These are phyloP conservation scores for Theretra japonica DNA, from an alignment of 2,888 invertebrate genomes.

Conservation along the genomic window DNA sequence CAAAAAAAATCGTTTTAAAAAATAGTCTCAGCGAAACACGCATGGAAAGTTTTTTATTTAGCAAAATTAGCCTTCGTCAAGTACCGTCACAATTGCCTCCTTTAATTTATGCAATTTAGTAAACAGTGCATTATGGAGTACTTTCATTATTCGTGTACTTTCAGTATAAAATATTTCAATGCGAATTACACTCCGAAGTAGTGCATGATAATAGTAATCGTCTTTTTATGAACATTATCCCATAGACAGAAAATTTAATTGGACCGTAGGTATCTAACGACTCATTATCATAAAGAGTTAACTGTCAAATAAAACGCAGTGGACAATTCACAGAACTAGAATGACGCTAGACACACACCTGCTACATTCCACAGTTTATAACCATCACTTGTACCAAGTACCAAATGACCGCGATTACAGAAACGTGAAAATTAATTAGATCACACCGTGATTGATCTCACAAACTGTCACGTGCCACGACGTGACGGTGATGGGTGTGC, in stretches of 20 bases:
- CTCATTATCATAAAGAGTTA: slow-evolving; percentile 51
- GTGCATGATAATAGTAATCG: slow-evolving; percentile 6
- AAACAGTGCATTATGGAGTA: too few relatives aligned
- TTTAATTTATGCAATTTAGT: too few relatives aligned
- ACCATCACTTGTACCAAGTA: slow-evolving; percentile 8
- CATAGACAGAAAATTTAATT: slow-evolving; percentile 44
- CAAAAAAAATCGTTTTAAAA: too few relatives aligned
- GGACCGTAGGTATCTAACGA: slow-evolving; percentile 28
- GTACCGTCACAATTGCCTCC: too few relatives aligned
- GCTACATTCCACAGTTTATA: slow-evolving; percentile 36
- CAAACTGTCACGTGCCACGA: slow-evolving; percentile 19
- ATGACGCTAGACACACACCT: slow-evolving; percentile 52
- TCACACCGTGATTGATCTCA: slow-evolving; percentile 11
- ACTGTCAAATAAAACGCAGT: slow-evolving; percentile 58
- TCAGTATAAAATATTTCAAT: slow-evolving; percentile 29
- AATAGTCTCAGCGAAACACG: too few relatives aligned
- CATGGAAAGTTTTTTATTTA: too few relatives aligned
- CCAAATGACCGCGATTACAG: slow-evolving; percentile 8
- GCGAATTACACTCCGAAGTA: slow-evolving; percentile 12
- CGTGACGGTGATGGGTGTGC: background rate
- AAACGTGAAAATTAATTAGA: slow-evolving; percentile 5
- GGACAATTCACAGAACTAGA: slow-evolving; percentile 50
- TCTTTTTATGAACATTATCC: slow-evolving; percentile 10
- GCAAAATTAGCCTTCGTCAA: too few relatives aligned
- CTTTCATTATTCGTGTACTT: background rate